Conservation (phyloP, 1,140 invertebrate genomes). For the Aplysia californica region DNA sequence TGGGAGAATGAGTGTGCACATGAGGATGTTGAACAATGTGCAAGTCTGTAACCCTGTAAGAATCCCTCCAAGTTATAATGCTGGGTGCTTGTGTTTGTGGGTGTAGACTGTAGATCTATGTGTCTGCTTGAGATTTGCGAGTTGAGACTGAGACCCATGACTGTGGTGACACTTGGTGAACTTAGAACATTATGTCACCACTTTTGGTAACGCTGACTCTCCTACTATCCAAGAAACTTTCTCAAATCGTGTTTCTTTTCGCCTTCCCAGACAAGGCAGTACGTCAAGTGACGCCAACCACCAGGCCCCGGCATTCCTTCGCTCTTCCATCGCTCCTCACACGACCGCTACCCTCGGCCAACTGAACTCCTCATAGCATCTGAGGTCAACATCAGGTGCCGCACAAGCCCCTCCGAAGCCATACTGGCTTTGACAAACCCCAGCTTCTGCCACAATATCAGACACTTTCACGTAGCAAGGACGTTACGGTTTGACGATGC, state of each 20-base stretch:
- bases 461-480: constrained; percentile 58
- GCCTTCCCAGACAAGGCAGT: not conserved
- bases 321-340: not conserved
- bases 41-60: too few relatives aligned
- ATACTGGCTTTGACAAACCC: constrained; percentile 28
- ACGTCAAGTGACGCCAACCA: not conserved
- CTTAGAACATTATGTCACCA: too few relatives aligned
- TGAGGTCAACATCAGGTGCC: not conserved
- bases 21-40: too few relatives aligned
- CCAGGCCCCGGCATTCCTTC: not conserved
- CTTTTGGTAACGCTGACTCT: too few relatives aligned
- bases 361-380: not conserved
- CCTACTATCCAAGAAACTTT: too few relatives aligned
- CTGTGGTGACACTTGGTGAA: too few relatives aligned
- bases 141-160: too few relatives aligned
- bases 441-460: constrained; percentile 50
- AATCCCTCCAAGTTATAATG: too few relatives aligned
- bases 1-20: too few relatives aligned
- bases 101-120: too few relatives aligned
- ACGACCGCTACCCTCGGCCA: not conserved
- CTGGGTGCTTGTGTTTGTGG: too few relatives aligned
- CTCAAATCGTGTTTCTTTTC: not conserved
- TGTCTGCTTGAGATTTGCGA: too few relatives aligned
- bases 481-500: constrained; percentile 41
- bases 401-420: not conserved